Conservation (phyloP, 2,888 invertebrate genomes). For the Scaptodrosophila latifasciaeformis region DNA sequence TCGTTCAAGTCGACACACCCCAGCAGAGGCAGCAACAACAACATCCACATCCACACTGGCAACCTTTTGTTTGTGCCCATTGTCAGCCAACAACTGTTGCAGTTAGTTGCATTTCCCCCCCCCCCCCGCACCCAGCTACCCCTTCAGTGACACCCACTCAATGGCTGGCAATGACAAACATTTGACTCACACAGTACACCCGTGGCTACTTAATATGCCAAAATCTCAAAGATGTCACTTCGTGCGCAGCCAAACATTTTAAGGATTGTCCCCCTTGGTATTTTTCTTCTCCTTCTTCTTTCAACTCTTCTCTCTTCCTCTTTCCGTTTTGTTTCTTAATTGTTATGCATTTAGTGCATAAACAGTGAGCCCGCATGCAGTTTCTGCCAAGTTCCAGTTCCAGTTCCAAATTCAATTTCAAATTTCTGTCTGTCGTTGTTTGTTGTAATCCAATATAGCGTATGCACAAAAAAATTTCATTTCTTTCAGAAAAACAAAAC, state of each 20-base stretch:
- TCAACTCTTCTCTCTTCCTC: neutral
- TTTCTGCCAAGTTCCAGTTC: no score
- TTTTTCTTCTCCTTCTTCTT: neutral
- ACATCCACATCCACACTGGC: conserved; percentile 9
- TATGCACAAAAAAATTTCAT: conserved; percentile 4
- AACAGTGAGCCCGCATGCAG: neutral
- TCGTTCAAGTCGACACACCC: conserved; percentile 49
- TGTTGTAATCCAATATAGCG: conserved; percentile 8
- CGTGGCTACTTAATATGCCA: conserved; percentile 3
- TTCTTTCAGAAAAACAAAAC: neutral
- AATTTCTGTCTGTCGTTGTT: conserved; percentile 30
- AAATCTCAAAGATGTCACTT: conserved; percentile 23
- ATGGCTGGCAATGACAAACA: neutral
- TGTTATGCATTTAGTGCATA: conserved; percentile 57
- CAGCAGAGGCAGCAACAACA: conserved; percentile 27
- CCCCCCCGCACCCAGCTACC: no score
- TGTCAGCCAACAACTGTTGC: conserved; percentile 16
- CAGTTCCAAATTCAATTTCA: no score
- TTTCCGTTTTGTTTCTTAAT: conserved; percentile 40
- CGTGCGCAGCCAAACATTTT: conserved; percentile 56
- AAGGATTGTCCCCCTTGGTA: conserved; percentile 48
- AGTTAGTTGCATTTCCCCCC: no score
- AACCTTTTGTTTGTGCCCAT: conserved; percentile 43
- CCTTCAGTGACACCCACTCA: conserved; percentile 1
- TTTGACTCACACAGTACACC: conserved; percentile 4